phyloP scores from a whole-genome alignment of 2,888 invertebrate species.

The Tortricodes alternella region DNA sequence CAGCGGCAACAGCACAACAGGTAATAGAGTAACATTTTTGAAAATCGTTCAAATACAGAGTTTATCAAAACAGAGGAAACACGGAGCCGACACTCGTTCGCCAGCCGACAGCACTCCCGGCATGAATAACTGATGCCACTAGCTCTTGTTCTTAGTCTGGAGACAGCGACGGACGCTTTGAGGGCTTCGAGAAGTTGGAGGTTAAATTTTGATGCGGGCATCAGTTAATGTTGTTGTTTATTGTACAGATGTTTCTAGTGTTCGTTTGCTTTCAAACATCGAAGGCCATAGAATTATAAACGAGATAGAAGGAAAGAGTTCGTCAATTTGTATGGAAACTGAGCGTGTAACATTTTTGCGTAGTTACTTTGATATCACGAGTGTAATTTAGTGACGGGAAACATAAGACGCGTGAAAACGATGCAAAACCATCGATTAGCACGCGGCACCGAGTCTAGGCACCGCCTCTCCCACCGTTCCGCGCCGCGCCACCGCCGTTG shows the following conservation, averaged over 20 bases:
- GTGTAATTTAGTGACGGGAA: no score
- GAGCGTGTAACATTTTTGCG: no score
- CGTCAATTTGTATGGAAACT: no score
- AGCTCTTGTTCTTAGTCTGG: slow-evolving; percentile 28
- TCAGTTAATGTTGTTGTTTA: slow-evolving; percentile 5
- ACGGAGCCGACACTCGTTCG: slow-evolving; percentile 28
- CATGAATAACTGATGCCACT: slow-evolving; percentile 28
- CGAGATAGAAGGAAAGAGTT: no score
- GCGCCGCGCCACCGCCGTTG: no score
- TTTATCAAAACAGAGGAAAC: slow-evolving; percentile 23
- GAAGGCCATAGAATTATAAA: no score
- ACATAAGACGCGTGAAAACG: no score
- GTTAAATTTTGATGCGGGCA: slow-evolving; percentile 17
- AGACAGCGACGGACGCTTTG: slow-evolving; percentile 22
- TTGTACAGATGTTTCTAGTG: background rate
- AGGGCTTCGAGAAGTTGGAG: slow-evolving; percentile 22
- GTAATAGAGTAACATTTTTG: background rate
- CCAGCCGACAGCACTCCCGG: slow-evolving; percentile 21
- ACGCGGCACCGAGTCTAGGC: no score
- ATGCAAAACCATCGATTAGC: no score
- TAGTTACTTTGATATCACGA: no score
- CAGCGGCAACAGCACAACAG: no score
- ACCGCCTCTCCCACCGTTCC: no score
- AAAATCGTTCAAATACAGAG: slow-evolving; percentile 20
- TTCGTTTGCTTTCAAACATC: background rate